Conservation (phyloP, 2,888 invertebrate species). For the Diabrotica balteata region DNA sequence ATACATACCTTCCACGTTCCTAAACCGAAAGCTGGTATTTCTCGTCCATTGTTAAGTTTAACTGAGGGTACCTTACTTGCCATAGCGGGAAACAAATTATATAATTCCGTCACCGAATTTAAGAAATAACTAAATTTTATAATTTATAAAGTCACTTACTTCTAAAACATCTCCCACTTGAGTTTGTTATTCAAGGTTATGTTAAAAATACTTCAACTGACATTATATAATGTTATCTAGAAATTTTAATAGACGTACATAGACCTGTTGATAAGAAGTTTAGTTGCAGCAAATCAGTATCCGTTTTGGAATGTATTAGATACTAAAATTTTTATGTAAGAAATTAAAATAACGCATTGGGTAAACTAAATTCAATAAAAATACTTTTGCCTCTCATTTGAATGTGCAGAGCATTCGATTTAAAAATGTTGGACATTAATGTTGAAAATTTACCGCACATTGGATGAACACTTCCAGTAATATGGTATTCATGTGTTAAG, state of each 20-base stretch:
- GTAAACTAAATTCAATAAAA: too few species aligned
- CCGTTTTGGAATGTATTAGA: too few species aligned
- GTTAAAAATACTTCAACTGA: conserved; percentile 8
- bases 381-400: too few species aligned
- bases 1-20: conserved; percentile 50
- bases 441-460: too few species aligned
- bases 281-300: too few species aligned
- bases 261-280: background rate
- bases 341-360: too few species aligned
- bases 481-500: too few species aligned
- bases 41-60: conserved; percentile 58
- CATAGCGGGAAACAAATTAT: conserved; percentile 24
- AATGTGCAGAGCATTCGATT: too few species aligned
- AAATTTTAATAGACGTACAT: background rate
- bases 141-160: background rate
- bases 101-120: background rate
- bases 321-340: too few species aligned
- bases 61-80: conserved; percentile 52
- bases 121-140: conserved; percentile 7
- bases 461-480: too few species aligned
- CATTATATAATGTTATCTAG: conserved; percentile 4
- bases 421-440: too few species aligned
- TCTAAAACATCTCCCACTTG: background rate
- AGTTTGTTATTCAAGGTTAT: conserved; percentile 6
- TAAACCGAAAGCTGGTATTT: conserved; percentile 62